Conservation (phyloP, 2,113 vertebrate genomes). For the Tichodroma muraria region DNA sequence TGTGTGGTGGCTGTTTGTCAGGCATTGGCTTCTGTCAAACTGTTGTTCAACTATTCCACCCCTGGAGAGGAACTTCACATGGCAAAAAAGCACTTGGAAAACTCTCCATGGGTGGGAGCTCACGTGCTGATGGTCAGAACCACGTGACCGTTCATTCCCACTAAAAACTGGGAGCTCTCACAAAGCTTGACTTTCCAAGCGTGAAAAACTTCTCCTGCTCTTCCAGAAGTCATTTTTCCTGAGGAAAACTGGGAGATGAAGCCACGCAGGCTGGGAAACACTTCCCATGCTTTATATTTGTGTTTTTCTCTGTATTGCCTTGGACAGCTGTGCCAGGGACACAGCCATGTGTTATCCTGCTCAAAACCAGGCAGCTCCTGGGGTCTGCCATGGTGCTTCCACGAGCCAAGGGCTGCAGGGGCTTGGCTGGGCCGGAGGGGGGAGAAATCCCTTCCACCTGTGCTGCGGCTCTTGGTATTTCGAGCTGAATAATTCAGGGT, state of each 20-base stretch:
- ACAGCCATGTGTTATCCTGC: background rate
- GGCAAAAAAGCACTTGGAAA: background rate
- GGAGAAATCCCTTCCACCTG: background rate
- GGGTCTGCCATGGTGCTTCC: fast-evolving
- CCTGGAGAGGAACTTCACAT: background rate
- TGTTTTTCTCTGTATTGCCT: background rate
- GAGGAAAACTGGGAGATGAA: background rate
- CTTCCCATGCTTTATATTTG: background rate
- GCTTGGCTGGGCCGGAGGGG: background rate
- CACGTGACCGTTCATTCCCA: background rate
- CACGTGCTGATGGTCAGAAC: background rate
- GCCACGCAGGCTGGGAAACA: background rate
- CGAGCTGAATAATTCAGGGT: background rate
- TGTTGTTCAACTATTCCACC: background rate
- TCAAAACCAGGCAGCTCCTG: fast-evolving
- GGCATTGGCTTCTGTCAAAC: background rate
- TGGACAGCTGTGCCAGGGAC: background rate
- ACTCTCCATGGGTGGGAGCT: background rate
- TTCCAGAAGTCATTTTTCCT: background rate
- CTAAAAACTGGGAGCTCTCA: background rate
- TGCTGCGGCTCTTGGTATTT: fast-evolving
- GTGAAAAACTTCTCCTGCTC: background rate
- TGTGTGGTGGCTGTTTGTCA: background rate
- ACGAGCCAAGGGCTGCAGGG: background rate
- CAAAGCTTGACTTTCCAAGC: background rate